Base-by-base conservation (phyloP, 2,888 invertebrate species). In the Mantis religiosa region DNA sequence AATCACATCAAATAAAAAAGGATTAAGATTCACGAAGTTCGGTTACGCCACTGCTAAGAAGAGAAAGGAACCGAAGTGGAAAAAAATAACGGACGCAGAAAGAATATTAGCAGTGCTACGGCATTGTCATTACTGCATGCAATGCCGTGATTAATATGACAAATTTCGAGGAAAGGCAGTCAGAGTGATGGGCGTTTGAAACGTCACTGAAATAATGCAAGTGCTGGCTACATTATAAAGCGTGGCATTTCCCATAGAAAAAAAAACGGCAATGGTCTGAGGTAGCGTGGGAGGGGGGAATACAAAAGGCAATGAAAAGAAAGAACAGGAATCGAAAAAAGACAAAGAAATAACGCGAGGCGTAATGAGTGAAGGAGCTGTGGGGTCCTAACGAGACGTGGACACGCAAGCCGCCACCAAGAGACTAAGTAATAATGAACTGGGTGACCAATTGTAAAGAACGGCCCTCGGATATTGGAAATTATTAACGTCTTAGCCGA, bases 71-170 rank as follows among this genome's bases (percentile, higher is more conserved):
- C 54, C 25, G 25, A 71, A 71, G 54, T 71, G 54, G 54, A 71
- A 71, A 71, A 71, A 71, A 20, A 20, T 20, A 71, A 71, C 54
- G 54, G 54, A 71, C 54, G 54, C 25, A 71, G 71, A 87, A 87
- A 34, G 87, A 82, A 87, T 82, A 87, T 82, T 87, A 87, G 41
- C 87, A 20, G 30, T 9, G 82, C n/a, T 30, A 14, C 28, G 34
- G 86, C 85, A 71, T 85, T 85, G 81, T 30, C 47, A 81, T 86
- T 82, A 41, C 25, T 30, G 82, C 87, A 87, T 87, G 87, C 87
- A 87, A 87, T 87, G 82, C 34, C 81, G 82, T 87, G 87, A 87
- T 87, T 87, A 87, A 87, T 87, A 87, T 82, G 87, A 87, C 87
- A 87, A 87, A 87, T 87, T 82, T 87, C n/a, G 82, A 87, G 82